These are phyloP conservation scores for Emydocephalus ijimae DNA, from an alignment of 2,113 vertebrate species.

Conservation along the genomic window DNA sequence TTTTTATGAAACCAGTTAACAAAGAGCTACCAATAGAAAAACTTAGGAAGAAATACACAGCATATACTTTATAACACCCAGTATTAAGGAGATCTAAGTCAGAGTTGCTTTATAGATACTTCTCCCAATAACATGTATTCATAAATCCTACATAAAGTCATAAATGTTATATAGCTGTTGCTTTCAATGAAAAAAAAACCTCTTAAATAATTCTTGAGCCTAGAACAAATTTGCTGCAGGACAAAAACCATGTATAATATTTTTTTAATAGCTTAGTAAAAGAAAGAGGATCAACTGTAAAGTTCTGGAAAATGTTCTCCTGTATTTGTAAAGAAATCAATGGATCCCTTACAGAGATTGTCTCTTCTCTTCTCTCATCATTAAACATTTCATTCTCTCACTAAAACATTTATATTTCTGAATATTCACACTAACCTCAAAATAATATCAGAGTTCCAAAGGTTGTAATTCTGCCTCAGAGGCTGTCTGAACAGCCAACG, in stretches of 20 bases:
- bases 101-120: neutral
- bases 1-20: neutral
- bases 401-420: neutral
- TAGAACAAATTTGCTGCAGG: neutral
- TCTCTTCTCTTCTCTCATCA: neutral
- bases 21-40: neutral
- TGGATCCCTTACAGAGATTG: neutral
- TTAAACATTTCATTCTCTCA: neutral
- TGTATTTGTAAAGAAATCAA: neutral
- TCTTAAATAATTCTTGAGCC: neutral
- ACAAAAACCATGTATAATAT: neutral
- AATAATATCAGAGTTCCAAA: neutral
- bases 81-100: neutral
- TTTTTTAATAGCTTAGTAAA: neutral
- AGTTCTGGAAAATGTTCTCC: neutral
- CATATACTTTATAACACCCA: neutral
- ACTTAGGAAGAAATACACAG: neutral
- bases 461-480: neutral
- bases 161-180: neutral
- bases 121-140: neutral
- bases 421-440: slow-evolving; percentile 1
- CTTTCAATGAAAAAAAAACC: neutral
- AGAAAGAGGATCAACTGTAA: neutral
- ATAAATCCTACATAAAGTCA: neutral
- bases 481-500: neutral